Percentiles rank a stretch among this genome's conserved stretches.
Evolutionary conservation across 2,797 vertebrate genomes (phyloP).

Genomic region (Graptemys geographica): DNA sequence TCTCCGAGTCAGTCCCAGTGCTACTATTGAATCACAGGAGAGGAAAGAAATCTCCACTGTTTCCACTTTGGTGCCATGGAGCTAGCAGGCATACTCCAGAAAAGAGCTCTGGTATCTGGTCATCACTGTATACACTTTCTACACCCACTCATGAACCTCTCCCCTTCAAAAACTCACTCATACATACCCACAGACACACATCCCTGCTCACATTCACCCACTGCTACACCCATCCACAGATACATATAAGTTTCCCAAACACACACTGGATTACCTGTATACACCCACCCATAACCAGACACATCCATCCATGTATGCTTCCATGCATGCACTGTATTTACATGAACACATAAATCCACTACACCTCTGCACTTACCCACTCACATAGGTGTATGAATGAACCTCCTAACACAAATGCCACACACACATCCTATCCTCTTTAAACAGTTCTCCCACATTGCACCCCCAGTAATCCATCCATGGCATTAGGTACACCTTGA

Average conservation of each 20-base stretch:
- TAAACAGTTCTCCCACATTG: neutral
- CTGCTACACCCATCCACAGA: accelerated
- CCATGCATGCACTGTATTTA: accelerated
- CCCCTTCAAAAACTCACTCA: neutral
- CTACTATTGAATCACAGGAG: neutral
- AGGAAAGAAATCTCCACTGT: neutral
- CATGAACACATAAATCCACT: accelerated
- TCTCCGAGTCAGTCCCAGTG: neutral
- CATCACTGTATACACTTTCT: neutral
- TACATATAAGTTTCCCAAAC: neutral
- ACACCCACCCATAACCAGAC: neutral
- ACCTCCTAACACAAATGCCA: neutral
- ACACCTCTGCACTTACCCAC: neutral
- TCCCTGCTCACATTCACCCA: neutral
- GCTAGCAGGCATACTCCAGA: neutral
- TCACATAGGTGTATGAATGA: accelerated
- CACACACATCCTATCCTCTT: neutral
- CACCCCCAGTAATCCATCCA: neutral
- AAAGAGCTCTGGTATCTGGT: neutral
- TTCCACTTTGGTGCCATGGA: accelerated
- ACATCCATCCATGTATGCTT: neutral
- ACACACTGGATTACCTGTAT: too few species aligned
- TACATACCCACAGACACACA: neutral
- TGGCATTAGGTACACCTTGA: neutral
- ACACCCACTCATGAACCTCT: neutral